Conservation (phyloP, 2,797 vertebrate species). For the Acomys russatus region DNA sequence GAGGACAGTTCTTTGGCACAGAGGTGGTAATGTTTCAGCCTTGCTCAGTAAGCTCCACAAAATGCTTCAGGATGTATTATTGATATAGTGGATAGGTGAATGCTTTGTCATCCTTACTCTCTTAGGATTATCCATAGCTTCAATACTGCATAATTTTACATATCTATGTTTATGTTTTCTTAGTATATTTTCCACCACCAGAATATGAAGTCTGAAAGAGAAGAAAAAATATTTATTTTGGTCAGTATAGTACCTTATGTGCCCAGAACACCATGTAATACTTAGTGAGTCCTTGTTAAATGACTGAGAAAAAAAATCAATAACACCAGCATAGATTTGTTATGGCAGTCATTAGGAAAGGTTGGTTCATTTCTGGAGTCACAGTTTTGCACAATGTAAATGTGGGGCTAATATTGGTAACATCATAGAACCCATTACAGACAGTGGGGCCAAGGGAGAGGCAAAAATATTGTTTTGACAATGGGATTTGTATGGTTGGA, state of each 20-base stretch:
- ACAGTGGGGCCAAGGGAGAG: background rate
- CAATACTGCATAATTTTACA: constrained; percentile 20
- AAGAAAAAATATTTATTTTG: background rate
- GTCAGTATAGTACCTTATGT: background rate
- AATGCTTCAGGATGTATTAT: background rate
- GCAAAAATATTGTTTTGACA: background rate
- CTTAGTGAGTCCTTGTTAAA: background rate
- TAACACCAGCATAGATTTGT: background rate
- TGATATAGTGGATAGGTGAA: background rate
- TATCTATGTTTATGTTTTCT: background rate
- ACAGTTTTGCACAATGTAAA: background rate
- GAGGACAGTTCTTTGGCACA: background rate
- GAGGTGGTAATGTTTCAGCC: background rate
- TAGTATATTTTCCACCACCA: background rate
- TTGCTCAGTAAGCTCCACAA: background rate
- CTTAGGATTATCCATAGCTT: background rate
- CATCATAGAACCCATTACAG: background rate
- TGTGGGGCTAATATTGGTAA: background rate
- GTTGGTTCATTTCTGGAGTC: background rate
- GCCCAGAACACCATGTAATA: background rate
- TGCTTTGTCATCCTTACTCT: background rate
- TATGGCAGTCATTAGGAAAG: background rate
- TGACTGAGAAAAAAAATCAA: background rate
- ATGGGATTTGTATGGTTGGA: constrained; percentile 18
- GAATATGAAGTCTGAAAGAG: background rate